Evolutionary conservation across 2,888 invertebrate genomes (phyloP).

Genomic region (Epinotia brunnichana): DNA sequence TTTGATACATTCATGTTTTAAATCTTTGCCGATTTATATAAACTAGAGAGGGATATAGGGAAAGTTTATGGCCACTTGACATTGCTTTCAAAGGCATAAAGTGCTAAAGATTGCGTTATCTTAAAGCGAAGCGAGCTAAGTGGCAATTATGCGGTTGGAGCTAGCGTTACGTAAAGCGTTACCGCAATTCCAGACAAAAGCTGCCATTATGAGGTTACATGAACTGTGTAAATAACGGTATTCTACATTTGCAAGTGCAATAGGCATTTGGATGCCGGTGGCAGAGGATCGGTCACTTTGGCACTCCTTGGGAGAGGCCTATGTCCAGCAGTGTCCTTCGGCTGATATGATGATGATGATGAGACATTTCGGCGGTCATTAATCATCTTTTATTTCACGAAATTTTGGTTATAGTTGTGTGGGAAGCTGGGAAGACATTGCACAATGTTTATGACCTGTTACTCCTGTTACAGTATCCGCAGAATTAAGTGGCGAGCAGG

Average conservation of each 20-base stretch:
- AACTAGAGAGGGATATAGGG: slow-evolving; percentile 24
- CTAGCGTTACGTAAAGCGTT: slow-evolving; percentile 47
- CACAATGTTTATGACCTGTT: neutral
- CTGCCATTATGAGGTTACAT: slow-evolving; percentile 22
- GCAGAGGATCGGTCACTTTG: too few relatives aligned
- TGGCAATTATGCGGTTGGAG: slow-evolving; percentile 46
- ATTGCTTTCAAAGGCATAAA: slow-evolving; percentile 54
- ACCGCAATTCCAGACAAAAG: slow-evolving; percentile 29
- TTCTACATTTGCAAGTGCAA: neutral
- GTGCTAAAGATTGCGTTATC: slow-evolving; percentile 57
- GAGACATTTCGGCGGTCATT: neutral
- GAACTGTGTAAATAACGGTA: slow-evolving; percentile 10
- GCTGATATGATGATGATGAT: too few relatives aligned
- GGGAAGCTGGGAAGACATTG: neutral
- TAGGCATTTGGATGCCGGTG: too few relatives aligned
- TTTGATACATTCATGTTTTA: neutral
- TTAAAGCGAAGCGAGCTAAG: slow-evolving; percentile 55
- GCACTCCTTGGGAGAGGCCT: too few relatives aligned
- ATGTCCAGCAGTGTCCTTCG: too few relatives aligned
- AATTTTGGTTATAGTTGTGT: neutral
- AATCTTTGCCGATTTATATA: neutral
- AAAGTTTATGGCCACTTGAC: slow-evolving; percentile 54
- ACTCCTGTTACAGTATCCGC: too few relatives aligned
- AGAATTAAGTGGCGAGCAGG: too few relatives aligned
- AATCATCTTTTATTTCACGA: neutral